Base-by-base conservation (phyloP, 2,888 invertebrate genomes). In the Lampropteryx suffumata region DNA sequence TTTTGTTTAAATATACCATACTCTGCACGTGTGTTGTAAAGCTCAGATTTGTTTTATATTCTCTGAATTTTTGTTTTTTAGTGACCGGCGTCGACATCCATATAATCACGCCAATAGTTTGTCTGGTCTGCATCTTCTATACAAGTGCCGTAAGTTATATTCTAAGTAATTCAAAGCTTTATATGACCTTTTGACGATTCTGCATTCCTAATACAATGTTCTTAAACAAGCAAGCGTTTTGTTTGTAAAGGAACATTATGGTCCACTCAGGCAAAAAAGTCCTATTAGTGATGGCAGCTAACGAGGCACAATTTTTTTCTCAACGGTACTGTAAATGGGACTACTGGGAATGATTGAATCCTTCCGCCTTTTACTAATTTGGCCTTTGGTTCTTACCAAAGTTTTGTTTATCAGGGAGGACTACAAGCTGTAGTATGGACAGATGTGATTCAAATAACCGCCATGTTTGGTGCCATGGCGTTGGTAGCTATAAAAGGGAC, bases 51-150 rank as follows among this genome's bases (percentile, higher is more conserved):
- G 5, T 7, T 7, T 24, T 29, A 26, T 17, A 14, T 12, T 30
- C 14, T 26, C 13, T 42, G 13, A 4, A 39, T 30, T 1, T 39
- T 36, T 39, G n/a, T 8, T 48, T 84, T 92, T 59, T 84, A 96
- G 97, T 97, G 13, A 97, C 97, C 55, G 97, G 96, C 39, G 92
- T 97, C 7, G 94, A 95, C 65, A 92, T 96, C 29, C 95, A 96
- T 77, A 85, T 95, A 28, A 94, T 96, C 11, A 96, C 97, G 0
- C 94, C 96, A 1, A 92, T 95, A 30, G 95, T 97, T 1, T 96
- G 96, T 75, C 79, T 92, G 63, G 95, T 96, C 61, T 96, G 97
- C 90, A 94, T 96, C 71, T 95, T 97, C 76, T 97, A 97, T 71
- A 97, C 96, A 0, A 94, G 95, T 63, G 92, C 95, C 76, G 95